Evolutionary conservation across 1,140 invertebrate species (phyloP), one percentile per base, ranked within the genome.

Genomic region (Rhagoletis zephyria): DNA sequence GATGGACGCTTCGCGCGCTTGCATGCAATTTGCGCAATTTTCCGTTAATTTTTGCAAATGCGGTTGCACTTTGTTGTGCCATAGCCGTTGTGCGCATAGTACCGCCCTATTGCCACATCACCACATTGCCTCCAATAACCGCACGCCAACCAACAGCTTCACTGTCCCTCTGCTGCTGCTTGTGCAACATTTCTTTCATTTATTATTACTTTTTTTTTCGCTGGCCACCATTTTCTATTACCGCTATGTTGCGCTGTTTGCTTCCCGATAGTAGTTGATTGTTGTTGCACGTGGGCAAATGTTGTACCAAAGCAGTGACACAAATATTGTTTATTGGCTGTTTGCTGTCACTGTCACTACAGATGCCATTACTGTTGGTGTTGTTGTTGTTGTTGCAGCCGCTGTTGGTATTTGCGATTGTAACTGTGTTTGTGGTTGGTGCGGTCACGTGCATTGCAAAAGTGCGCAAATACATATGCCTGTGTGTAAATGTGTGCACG

Each of bases 241-340:
- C 74, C 16, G 61, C n/a, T 16, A 14, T n/a, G 61, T 16, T n/a
- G 12, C 61, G 12, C 61, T 30, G 48, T 56, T 77, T 77, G 48
- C 70, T 7, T 51, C 70, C 51, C 19, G n/a, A 48, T 77, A 16
- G 70, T 51, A 16, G 48, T 77, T 77, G 70, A 56, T n/a, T 81
- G 51, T 59, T 81, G 51, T 56, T 81, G 48, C 74, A 56, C 19
- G 5, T 81, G 74, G 48, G 48, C 74, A 81, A 81, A 56, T 45
- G 67, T 74, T 30, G 67, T 14, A 16, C 14, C 67, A 48, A 14
- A 14, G 30, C 74, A 19, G 45, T 10, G 74, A 48, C 48, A 19
- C 45, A 56, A 81, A 81, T 81, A 81, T 81, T 81, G 74, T 81
- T 81, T 81, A 81, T 81, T 81, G 74, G 74, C 74, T 81, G 48